Percentiles rank a stretch among this genome's conserved stretches.
Conservation (phyloP, 64 coral and sea anemone genomes). For the Exaiptasia diaphana region DNA sequence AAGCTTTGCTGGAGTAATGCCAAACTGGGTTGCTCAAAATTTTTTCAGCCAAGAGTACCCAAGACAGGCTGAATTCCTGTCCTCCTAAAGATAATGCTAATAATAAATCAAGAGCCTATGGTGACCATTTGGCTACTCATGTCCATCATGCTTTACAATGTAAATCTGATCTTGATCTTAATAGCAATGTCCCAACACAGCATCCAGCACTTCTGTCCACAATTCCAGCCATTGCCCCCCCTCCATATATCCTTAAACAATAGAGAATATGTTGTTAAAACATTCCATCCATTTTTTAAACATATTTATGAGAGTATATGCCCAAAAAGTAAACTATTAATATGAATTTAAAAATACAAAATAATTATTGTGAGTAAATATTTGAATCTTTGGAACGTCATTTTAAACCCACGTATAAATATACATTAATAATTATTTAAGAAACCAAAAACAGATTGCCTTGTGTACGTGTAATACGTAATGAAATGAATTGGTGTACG, state of each 20-base stretch:
- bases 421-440: too few relatives aligned
- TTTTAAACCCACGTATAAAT: too few relatives aligned
- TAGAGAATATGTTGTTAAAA: conserved; percentile 32
- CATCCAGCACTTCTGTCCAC: conserved; percentile 15
- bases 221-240: conserved; percentile 22
- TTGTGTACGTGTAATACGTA: too few relatives aligned
- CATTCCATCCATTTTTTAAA: conserved; percentile 35
- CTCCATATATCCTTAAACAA: conserved; percentile 40
- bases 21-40: conserved; percentile 41
- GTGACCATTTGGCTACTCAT: not conserved
- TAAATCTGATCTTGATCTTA: not conserved
- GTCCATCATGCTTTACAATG: not conserved
- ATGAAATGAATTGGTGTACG: too few relatives aligned
- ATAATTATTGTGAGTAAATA: too few relatives aligned
- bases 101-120: not conserved
- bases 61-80: conserved; percentile 20
- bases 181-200: not conserved
- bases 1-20: conserved; percentile 51
- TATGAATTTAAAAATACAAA: too few relatives aligned
- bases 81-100: not conserved
- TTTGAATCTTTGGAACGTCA: too few relatives aligned
- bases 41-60: conserved; percentile 50
- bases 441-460: too few relatives aligned
- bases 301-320: conserved; percentile 1
- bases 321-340: conserved; percentile 18